Base-by-base conservation (phyloP, 2,888 invertebrate genomes). In the Pocota personata region DNA sequence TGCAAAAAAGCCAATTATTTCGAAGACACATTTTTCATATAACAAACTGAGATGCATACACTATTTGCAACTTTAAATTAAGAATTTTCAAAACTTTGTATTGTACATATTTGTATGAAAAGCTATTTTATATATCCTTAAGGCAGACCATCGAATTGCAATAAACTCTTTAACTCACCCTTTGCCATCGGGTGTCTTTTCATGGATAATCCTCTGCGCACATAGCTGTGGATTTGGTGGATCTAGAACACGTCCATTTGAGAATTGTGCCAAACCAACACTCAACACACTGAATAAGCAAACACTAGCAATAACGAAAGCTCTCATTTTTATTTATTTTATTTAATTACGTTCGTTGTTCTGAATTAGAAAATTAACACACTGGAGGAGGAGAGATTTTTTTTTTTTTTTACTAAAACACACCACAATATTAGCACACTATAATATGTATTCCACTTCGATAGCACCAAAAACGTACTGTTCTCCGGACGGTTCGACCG, bases 211-310 rank as follows among this genome's bases (percentile, higher is more conserved):
- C 88, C 97, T 94, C 91, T 96, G 95, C 14, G 96, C 95, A 90
- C 97, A 97, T 52, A 95, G 93, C 21, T 94, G 93, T 14, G 97
- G 96, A 80, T 96, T 94, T 3, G 97, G 97, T 10, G 96, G 95
- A 91, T 97, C 97, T 89, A 97, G 92, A 90, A 96, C 95, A 88
- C 97, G 94, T 32, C 96, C 96, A 90, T 95, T 95, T 69, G 95
- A 95, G 92, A 96, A 96, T 92, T 97, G 96, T 69, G 95, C 96
- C 78, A 89, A 88, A 77, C 91, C 89, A 76, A 89, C 84, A 88
- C 91, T 90, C 86, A 92, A 84, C 72, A 92, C 89, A 82, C 93
- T 90, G 69, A 92, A 90, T 87, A 92, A 89, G 89, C 91, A 91
- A 69, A 93, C 92, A 88, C 93, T 89, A 78, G 93, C 93, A 78